Conservation (phyloP, 2,113 vertebrate genomes). For the Arothron firmamentum region DNA sequence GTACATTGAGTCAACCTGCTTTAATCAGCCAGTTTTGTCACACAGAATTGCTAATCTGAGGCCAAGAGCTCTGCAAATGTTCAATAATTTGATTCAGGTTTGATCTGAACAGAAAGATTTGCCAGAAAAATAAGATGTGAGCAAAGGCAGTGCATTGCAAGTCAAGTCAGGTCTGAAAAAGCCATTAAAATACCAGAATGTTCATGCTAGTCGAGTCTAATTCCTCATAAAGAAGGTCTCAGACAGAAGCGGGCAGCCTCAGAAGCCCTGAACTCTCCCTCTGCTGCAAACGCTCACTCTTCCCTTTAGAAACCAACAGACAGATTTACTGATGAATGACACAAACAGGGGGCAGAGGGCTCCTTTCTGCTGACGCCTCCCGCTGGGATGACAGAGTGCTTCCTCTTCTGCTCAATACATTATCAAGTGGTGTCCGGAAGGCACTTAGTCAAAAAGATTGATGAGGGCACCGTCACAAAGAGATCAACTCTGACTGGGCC, state of each 20-base stretch:
- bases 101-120: too few species aligned
- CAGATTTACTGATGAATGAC: constrained; percentile 57
- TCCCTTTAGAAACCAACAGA: constrained; percentile 22
- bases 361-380: constrained; percentile 50
- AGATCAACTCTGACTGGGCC: constrained; percentile 47
- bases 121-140: too few species aligned
- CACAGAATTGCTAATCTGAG: too few species aligned
- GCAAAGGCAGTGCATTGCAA: too few species aligned
- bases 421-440: constrained; percentile 67
- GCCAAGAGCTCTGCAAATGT: too few species aligned
- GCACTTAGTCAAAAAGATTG: constrained; percentile 73
- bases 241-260: constrained; percentile 25
- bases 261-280: background rate
- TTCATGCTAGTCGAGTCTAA: background rate
- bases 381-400: constrained; percentile 67
- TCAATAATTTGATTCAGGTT: too few species aligned
- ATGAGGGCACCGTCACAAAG: constrained; percentile 61
- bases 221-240: background rate
- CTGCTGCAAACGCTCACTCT: constrained; percentile 13
- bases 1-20: too few species aligned
- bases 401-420: constrained; percentile 61
- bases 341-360: constrained; percentile 29
- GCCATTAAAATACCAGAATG: background rate
- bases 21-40: too few species aligned
- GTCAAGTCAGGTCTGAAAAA: too few species aligned